phyloP scores from a whole-genome alignment of 2,113 vertebrate species.

The Tautogolabrus adspersus region DNA sequence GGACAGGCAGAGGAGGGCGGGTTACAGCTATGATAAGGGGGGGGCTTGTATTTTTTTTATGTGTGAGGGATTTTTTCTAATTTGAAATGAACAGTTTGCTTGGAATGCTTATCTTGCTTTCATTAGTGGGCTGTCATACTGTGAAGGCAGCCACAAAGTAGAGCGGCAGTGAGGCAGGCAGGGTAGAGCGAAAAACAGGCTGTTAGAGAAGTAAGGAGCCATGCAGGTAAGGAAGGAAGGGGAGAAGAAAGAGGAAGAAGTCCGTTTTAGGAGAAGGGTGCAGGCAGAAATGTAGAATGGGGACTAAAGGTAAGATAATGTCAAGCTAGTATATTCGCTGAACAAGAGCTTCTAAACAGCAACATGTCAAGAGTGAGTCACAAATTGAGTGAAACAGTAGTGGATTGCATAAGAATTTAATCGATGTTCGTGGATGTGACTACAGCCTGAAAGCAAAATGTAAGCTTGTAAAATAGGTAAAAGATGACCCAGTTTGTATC shows the following conservation, averaged over 20 bases:
- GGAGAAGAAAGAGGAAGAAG: slow-evolving; percentile 28
- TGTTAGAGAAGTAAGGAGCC: slow-evolving; percentile 58
- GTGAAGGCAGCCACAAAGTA: slow-evolving; percentile 67
- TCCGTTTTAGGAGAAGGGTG: slow-evolving; percentile 13
- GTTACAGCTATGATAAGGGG: slow-evolving; percentile 77
- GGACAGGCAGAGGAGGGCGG: slow-evolving; percentile 67
- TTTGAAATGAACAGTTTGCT: slow-evolving; percentile 80
- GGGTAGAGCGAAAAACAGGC: slow-evolving; percentile 43
- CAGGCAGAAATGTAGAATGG: slow-evolving; percentile 3
- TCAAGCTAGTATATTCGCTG: neutral
- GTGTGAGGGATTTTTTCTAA: slow-evolving; percentile 59
- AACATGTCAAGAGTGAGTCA: slow-evolving; percentile 16
- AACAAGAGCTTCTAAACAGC: slow-evolving; percentile 15
- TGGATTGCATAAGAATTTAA: slow-evolving; percentile 7
- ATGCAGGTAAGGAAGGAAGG: slow-evolving; percentile 49
- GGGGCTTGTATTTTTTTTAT: slow-evolving; percentile 63
- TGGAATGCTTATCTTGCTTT: slow-evolving; percentile 81
- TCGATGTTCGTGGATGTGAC: slow-evolving; percentile 26
- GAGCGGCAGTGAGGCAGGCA: slow-evolving; percentile 51
- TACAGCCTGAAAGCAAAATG: neutral
- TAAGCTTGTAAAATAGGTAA: neutral
- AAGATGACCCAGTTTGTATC: too few species aligned
- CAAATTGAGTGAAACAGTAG: slow-evolving; percentile 16
- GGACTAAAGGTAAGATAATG: slow-evolving; percentile 17
- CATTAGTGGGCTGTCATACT: slow-evolving; percentile 75